Conservation (phyloP, 2,113 vertebrate species). For the Leucopsar rothschildi region DNA sequence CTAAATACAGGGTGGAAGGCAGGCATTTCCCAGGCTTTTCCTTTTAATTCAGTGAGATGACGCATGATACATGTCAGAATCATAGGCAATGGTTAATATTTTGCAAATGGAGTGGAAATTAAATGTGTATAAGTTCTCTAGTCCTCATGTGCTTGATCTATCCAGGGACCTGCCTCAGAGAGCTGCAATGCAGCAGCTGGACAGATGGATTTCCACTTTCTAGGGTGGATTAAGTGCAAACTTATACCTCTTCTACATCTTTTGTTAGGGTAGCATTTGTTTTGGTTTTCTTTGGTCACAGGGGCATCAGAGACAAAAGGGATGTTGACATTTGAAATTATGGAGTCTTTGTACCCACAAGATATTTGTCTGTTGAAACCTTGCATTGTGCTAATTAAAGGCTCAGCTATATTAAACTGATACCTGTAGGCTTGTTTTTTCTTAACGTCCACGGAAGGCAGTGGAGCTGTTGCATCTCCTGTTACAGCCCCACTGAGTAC, state of each 20-base stretch:
- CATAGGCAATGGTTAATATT: not conserved
- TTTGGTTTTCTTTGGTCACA: not conserved
- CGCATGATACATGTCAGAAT: not conserved
- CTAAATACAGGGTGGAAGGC: not conserved
- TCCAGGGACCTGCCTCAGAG: not conserved
- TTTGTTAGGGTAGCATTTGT: fast-evolving
- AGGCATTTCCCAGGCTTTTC: not conserved
- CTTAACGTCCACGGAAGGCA: not conserved
- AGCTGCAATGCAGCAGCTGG: not conserved
- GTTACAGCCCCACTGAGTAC: not conserved
- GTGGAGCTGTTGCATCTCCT: not conserved
- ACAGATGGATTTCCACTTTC: not conserved
- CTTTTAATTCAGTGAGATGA: not conserved
- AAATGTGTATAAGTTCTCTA: not conserved
- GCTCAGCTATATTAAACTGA: not conserved
- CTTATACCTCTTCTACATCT: not conserved
- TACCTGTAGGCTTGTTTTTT: not conserved
- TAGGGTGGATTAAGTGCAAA: fast-evolving
- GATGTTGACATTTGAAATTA: not conserved
- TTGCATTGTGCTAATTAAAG: not conserved
- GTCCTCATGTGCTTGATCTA: not conserved
- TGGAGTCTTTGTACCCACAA: not conserved
- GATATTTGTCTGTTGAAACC: not conserved
- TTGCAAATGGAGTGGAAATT: not conserved
- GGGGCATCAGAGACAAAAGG: not conserved